Evolutionary conservation across 1,140 invertebrate genomes (phyloP).

Genomic region (Pissodes strobi): DNA sequence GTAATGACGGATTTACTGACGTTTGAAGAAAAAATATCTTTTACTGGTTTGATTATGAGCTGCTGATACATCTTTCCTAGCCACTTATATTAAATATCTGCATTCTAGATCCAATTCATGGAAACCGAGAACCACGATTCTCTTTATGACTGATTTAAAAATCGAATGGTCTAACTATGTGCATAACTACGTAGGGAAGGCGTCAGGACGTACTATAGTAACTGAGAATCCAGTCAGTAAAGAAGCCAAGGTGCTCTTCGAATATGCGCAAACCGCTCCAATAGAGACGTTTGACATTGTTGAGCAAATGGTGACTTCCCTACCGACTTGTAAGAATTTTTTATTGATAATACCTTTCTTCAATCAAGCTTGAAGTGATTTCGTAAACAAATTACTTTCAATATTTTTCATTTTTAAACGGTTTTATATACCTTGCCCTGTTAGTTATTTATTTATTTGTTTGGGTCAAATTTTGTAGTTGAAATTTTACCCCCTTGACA

Average conservation of each 20-base stretch:
- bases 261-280: constrained; percentile 53
- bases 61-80: too few species aligned
- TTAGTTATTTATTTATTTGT: too few species aligned
- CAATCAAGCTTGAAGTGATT: too few species aligned
- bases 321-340: constrained; percentile 48
- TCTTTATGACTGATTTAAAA: constrained; percentile 60
- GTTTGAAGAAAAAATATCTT: too few species aligned
- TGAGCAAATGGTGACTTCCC: constrained; percentile 41
- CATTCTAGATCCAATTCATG: constrained; percentile 51
- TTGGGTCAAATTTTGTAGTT: too few species aligned
- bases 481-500: too few species aligned
- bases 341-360: background rate
- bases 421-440: too few species aligned
- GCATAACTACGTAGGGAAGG: constrained; percentile 49
- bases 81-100: too few species aligned
- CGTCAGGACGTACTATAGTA: constrained; percentile 56
- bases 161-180: constrained; percentile 57
- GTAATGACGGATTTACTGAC: too few species aligned
- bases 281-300: constrained; percentile 45
- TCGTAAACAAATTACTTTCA: background rate
- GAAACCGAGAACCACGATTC: constrained; percentile 58
- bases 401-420: background rate
- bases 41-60: too few species aligned
- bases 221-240: constrained; percentile 61
- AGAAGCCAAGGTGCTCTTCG: constrained; percentile 58